Percentiles rank a stretch among this genome's conserved stretches.
Conservation (phyloP, 92 coral and sea anemone species). For the Metridium senile region DNA sequence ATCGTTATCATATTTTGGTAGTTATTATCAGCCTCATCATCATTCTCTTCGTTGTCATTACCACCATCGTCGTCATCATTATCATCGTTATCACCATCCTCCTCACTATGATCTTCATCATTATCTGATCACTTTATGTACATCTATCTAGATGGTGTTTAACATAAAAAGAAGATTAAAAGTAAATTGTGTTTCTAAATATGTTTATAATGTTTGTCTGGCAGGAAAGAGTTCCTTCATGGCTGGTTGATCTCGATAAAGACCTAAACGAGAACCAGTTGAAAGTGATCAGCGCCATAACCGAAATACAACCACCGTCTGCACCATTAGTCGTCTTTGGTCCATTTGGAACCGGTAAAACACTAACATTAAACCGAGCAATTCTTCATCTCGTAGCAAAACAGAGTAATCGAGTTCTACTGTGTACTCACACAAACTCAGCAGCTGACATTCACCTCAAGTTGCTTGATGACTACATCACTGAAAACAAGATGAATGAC, state of each 20-base stretch:
- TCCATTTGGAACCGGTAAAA: slow-evolving; percentile 98
- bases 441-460: slow-evolving; percentile 94
- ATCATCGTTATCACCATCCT: too few relatives aligned
- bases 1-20: too few relatives aligned
- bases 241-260: slow-evolving; percentile 29
- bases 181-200: too few relatives aligned
- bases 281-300: slow-evolving; percentile 61
- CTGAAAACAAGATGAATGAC: slow-evolving; percentile 39
- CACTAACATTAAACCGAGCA: slow-evolving; percentile 81
- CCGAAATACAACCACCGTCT: slow-evolving; percentile 28
- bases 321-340: slow-evolving; percentile 95
- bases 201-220: neutral
- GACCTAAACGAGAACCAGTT: slow-evolving; percentile 58
- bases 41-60: too few relatives aligned
- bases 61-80: too few relatives aligned
- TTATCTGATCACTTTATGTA: too few relatives aligned
- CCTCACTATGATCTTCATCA: too few relatives aligned
- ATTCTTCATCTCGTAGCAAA: slow-evolving; percentile 66
- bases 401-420: slow-evolving; percentile 67
- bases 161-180: too few relatives aligned
- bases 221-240: neutral
- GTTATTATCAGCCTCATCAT: too few relatives aligned
- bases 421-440: slow-evolving; percentile 92
- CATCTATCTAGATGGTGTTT: too few relatives aligned
- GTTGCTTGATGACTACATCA: slow-evolving; percentile 60